Base-by-base conservation (phyloP, 2,113 vertebrate species). In the Indicator maculatus region DNA sequence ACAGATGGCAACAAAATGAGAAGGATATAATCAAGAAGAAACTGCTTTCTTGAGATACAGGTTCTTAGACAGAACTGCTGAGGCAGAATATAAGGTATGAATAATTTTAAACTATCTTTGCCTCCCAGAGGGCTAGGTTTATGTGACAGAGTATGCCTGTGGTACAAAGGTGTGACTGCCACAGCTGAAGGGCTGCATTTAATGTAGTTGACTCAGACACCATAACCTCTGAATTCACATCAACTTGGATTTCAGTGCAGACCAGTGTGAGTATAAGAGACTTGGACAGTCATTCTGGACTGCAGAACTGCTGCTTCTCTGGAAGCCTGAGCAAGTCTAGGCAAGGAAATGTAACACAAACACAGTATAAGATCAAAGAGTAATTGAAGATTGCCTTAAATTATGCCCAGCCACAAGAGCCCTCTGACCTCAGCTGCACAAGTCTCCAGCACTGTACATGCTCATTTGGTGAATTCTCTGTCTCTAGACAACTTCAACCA, bases 391-490 rank as follows among this genome's bases (percentile, higher is more conserved):
- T 76, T 52, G 7, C 19, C 45, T 58, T 27, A 61, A 66, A 47
- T 63, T 66, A 55, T 9, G 26, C 2, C 14, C 24, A 55, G 8
- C 8, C 16, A 18, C 17, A 50, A 67, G 36, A 78, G 17, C 26
- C 2, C 0, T 19, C 14, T 83, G 47, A 58, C 8, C 23, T 77
- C 38, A 33, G 44, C 15, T 3, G 0, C 0, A 2, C 6, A 5
- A 0, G 0, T 23, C 31, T 17, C 61, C 33, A 55, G 20, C 20
- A 31, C 11, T 4, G 9, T 6, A 9, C 2, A 3, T 1, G 1
- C 8, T 44, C 8, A 7, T 11, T 27, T 23, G 23, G 9, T 0
- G 0, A 78, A 28, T 28, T 21, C 16, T 69, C 26, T 47, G 19
- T 44, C 26, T 15, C 30, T 27, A 11, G 24, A 38, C 7, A 80